Evolutionary conservation across 64 coral and sea anemone species (phyloP).

Genomic region (Pachyseris speciosa): DNA sequence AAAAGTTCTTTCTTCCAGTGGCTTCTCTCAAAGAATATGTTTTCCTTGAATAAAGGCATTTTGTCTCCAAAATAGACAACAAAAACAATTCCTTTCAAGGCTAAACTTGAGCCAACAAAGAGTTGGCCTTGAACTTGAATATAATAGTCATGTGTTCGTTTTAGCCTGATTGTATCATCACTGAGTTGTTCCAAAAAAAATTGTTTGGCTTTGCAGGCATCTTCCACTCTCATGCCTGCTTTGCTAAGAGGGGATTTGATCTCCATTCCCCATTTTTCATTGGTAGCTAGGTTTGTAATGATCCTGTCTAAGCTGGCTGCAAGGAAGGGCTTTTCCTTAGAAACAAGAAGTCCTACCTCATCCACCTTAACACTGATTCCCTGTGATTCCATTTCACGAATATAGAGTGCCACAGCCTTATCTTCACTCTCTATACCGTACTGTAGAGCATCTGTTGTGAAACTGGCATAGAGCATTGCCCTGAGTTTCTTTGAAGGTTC

Average conservation of each 20-base stretch:
- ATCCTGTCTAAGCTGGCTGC: constrained; percentile 49
- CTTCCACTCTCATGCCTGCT: constrained; percentile 16
- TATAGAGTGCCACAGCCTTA: background rate
- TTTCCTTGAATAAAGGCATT: constrained; percentile 20
- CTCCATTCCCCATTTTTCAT: constrained; percentile 21
- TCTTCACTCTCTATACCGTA: constrained; percentile 52
- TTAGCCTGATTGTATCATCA: constrained; percentile 2
- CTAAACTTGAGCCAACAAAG: background rate
- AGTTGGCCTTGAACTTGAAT: constrained; percentile 42
- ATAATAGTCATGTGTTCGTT: constrained; percentile 15
- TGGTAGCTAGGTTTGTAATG: constrained; percentile 3
- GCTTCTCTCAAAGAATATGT: background rate
- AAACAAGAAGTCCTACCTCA: constrained; percentile 39
- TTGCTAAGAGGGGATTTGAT: constrained; percentile 34
- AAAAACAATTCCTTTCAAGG: constrained; percentile 14
- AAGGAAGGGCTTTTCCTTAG: constrained; percentile 42
- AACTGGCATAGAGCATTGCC: background rate
- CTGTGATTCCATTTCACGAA: background rate
- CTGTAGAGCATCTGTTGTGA: background rate
- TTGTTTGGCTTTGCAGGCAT: constrained; percentile 38
- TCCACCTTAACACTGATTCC: constrained; percentile 3
- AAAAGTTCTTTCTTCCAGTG: background rate
- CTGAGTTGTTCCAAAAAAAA: constrained; percentile 7
- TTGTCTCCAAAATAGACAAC: constrained; percentile 35
- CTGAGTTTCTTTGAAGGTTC: background rate